These are phyloP conservation scores for Passerculus sandwichensis DNA, from an alignment of 2,797 vertebrate genomes.

Conservation along the genomic window DNA sequence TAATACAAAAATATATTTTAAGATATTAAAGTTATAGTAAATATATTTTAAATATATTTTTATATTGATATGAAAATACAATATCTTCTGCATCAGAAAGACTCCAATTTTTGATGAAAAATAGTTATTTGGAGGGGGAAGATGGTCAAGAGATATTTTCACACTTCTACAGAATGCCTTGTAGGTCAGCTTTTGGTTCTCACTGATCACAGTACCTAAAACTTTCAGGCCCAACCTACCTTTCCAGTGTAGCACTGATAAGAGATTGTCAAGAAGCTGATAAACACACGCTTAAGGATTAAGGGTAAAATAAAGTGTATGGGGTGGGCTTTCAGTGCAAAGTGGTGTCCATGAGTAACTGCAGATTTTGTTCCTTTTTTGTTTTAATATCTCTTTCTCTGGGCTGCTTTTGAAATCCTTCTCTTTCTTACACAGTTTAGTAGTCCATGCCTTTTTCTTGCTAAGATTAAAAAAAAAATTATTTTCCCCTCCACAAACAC, in stretches of 20 bases:
- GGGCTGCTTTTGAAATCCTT: not conserved
- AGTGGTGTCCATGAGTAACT: not conserved
- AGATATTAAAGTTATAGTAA: not conserved
- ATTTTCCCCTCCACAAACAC: not conserved
- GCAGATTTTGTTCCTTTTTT: not conserved
- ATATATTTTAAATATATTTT: not conserved
- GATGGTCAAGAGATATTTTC: not conserved
- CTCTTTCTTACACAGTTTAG: not conserved
- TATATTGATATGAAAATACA: not conserved
- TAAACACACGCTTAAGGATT: not conserved
- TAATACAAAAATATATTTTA: not conserved
- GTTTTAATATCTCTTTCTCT: not conserved
- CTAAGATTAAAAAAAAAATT: not conserved
- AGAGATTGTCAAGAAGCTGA: conserved; percentile 10
- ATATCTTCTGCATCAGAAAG: not conserved
- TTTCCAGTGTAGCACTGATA: not conserved
- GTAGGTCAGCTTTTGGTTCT: not conserved
- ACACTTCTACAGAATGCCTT: not conserved
- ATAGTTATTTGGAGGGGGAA: not conserved
- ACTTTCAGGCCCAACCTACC: not conserved
- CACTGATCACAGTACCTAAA: not conserved
- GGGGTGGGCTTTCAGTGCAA: not conserved
- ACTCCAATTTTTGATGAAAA: not conserved
- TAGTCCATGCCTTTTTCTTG: not conserved
- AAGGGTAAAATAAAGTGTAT: not conserved